phyloP scores from a whole-genome alignment of 2,113 vertebrate genomes.

The Anser cygnoides region DNA sequence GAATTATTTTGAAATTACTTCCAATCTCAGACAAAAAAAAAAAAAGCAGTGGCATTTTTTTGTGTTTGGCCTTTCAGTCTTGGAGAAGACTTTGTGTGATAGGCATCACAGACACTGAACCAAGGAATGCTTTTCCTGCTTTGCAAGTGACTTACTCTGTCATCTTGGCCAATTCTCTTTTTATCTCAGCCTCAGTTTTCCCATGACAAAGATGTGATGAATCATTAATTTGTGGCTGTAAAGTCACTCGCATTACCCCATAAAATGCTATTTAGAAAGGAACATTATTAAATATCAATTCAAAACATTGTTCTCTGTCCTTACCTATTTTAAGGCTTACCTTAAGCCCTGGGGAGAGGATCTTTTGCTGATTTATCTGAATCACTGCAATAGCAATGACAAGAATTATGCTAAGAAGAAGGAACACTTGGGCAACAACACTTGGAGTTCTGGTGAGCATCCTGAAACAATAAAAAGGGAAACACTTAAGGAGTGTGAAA shows the following conservation, averaged over 20 bases:
- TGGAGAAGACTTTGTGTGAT: neutral
- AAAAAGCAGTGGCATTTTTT: neutral
- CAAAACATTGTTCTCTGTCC: neutral
- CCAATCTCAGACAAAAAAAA: neutral
- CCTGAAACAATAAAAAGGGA: constrained; percentile 39
- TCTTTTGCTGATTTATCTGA: constrained; percentile 79
- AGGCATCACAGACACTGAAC: neutral
- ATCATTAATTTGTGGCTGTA: neutral
- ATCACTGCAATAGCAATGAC: constrained; percentile 85
- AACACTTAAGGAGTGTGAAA: neutral
- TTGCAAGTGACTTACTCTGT: neutral
- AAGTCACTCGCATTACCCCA: neutral
- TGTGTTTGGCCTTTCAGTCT: neutral
- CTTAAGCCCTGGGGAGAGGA: constrained; percentile 82
- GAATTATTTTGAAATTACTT: neutral
- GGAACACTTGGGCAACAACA: constrained; percentile 77
- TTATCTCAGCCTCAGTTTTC: neutral
- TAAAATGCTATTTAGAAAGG: neutral
- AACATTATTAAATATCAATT: neutral
- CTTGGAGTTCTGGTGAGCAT: constrained; percentile 78
- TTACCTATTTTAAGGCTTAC: constrained; percentile 65
- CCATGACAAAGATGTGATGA: neutral
- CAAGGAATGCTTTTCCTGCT: neutral
- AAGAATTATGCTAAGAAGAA: constrained; percentile 85
- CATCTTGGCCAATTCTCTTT: neutral